phyloP scores from a whole-genome alignment of 2,888 invertebrate species.

The Entomobrya proxima region DNA sequence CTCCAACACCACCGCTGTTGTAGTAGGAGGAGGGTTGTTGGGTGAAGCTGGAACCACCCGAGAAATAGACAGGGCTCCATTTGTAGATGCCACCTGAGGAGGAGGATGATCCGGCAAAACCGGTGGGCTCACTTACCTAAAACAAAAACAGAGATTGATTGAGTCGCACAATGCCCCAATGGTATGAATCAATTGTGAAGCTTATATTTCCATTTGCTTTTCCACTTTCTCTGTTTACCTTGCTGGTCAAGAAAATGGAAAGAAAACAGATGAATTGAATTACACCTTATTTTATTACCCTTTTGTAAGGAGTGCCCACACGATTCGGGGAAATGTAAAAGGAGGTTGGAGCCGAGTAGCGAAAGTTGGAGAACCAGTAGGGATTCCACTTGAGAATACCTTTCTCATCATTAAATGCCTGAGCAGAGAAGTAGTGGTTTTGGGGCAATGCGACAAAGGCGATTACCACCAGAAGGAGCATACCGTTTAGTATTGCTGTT shows the following conservation, averaged over 20 bases:
- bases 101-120: not conserved
- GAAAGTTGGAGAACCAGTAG: constrained; percentile 67
- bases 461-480: not conserved
- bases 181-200: too few relatives aligned
- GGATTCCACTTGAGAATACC: constrained; percentile 70
- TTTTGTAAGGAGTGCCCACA: constrained; percentile 64
- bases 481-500: not conserved
- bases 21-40: not conserved
- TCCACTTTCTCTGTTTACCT: too few relatives aligned
- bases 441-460: not conserved
- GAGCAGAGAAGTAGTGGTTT: not conserved
- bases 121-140: not conserved
- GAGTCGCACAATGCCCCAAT: too few relatives aligned
- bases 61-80: constrained; percentile 66
- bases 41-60: constrained; percentile 4
- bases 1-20: not conserved
- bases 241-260: too few relatives aligned
- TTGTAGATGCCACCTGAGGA: constrained; percentile 50
- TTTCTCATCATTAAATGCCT: constrained; percentile 65
- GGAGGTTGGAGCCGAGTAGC: constrained; percentile 66
- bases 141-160: not conserved
- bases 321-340: constrained; percentile 50
- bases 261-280: too few relatives aligned
- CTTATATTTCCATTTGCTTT: too few relatives aligned
- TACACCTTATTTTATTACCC: constrained; percentile 36